Percentiles rank a stretch among this genome's conserved stretches.
Conservation (phyloP, 1,140 invertebrate species). For the Drosophila trapezifrons region DNA sequence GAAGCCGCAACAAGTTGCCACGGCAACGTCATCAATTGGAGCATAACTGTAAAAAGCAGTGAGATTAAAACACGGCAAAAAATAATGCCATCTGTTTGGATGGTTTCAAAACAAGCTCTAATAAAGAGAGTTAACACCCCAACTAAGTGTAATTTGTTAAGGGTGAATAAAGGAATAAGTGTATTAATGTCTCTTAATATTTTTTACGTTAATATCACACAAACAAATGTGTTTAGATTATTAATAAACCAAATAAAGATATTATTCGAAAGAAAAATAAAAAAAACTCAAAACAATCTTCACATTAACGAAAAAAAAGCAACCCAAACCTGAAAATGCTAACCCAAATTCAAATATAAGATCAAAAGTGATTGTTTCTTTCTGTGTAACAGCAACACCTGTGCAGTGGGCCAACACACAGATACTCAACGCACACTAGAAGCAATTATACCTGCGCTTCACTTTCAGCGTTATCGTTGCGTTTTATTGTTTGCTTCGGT, state of each 20-base stretch:
- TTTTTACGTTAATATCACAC: neutral
- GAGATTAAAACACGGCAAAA: conserved; percentile 53
- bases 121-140: no score
- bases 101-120: neutral
- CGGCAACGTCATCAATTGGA: conserved; percentile 72
- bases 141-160: neutral
- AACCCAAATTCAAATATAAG: neutral
- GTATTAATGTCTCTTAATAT: neutral
- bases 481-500: conserved; percentile 72
- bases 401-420: conserved; percentile 53
- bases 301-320: no score
- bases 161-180: neutral
- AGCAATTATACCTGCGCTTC: conserved; percentile 67
- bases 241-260: neutral
- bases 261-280: neutral
- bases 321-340: no score
- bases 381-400: conserved; percentile 37
- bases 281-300: neutral
- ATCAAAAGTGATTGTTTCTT: neutral
- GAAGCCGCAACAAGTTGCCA: conserved; percentile 65
- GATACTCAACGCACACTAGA: conserved; percentile 22
- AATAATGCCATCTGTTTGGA: neutral
- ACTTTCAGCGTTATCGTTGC: conserved; percentile 79
- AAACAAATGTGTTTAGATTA: neutral
- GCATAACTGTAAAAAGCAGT: conserved; percentile 74